Conservation (phyloP, 2,113 vertebrate species). For the Cervus canadensis region DNA sequence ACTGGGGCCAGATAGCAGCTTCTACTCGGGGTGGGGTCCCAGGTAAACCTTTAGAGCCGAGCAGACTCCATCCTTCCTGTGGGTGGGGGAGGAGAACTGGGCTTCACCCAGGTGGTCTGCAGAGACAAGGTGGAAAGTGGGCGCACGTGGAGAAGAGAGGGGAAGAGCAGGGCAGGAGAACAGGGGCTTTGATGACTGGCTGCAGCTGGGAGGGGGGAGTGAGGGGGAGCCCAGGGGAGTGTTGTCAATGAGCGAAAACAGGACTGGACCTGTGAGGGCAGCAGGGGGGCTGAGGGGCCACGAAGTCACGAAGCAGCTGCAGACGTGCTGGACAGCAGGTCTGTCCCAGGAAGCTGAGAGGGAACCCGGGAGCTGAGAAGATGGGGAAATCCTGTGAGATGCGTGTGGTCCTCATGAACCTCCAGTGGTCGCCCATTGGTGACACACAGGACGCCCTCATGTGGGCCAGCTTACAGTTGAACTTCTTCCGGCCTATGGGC, state of each 20-base stretch:
- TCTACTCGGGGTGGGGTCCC: background rate
- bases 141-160: background rate
- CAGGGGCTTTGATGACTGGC: background rate
- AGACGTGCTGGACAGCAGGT: background rate
- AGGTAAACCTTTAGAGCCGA: background rate
- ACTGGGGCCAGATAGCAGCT: background rate
- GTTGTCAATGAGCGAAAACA: background rate
- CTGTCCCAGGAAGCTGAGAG: background rate
- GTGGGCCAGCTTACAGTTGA: background rate
- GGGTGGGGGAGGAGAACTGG: background rate
- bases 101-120: too few relatives aligned
- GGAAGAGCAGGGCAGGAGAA: background rate
- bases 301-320: background rate
- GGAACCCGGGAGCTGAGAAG: background rate
- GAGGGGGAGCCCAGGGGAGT: background rate
- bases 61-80: background rate
- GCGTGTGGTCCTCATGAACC: fast-evolving
- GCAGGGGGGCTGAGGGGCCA: background rate
- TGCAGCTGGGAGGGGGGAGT: background rate
- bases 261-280: background rate
- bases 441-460: fast-evolving
- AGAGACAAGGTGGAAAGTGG: background rate
- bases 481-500: background rate
- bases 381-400: background rate
- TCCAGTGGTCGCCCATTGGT: background rate